Percentiles rank a stretch among this genome's conserved stretches.
phyloP scores from a whole-genome alignment of 23 tunicate genomes.

The Trididemnum clinides region DNA sequence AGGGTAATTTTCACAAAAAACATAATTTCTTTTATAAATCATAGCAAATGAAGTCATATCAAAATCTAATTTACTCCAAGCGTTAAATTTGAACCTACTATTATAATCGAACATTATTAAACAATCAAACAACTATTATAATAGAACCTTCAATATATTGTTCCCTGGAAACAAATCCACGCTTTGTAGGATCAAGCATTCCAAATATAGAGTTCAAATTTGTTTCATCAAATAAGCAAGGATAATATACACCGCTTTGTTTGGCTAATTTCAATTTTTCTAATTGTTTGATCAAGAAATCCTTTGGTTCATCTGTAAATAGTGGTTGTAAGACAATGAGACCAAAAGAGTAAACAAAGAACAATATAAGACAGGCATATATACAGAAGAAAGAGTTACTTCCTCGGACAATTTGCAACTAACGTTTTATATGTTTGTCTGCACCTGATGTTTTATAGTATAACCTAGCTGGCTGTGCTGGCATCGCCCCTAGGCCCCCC shows the following conservation, averaged over 20 bases:
- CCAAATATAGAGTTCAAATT: slow-evolving; percentile 87
- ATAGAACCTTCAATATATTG: slow-evolving; percentile 66
- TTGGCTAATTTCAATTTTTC: slow-evolving; percentile 81
- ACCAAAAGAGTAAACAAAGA: not conserved
- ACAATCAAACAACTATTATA: too few relatives aligned
- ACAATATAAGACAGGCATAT: not conserved
- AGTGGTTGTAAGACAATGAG: not conserved
- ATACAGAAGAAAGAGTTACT: not conserved
- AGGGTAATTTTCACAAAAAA: too few relatives aligned
- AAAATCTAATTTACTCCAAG: too few relatives aligned
- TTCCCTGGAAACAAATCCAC: slow-evolving; percentile 76
- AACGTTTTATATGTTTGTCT: too few relatives aligned
- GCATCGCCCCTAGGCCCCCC: too few relatives aligned
- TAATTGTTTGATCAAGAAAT: slow-evolving; percentile 60
- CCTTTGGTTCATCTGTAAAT: slow-evolving; percentile 78
- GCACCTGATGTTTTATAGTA: too few relatives aligned
- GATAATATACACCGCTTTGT: slow-evolving; percentile 82
- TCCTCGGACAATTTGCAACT: too few relatives aligned
- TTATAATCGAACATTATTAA: too few relatives aligned
- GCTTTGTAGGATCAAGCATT: slow-evolving; percentile 89
- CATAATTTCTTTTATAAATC: too few relatives aligned
- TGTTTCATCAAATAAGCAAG: slow-evolving; percentile 84
- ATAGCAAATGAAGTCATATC: too few relatives aligned
- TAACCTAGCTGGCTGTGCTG: too few relatives aligned
- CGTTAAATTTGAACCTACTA: too few relatives aligned